phyloP scores from a whole-genome alignment of 2,113 vertebrate species.

The Rattus rattus region DNA sequence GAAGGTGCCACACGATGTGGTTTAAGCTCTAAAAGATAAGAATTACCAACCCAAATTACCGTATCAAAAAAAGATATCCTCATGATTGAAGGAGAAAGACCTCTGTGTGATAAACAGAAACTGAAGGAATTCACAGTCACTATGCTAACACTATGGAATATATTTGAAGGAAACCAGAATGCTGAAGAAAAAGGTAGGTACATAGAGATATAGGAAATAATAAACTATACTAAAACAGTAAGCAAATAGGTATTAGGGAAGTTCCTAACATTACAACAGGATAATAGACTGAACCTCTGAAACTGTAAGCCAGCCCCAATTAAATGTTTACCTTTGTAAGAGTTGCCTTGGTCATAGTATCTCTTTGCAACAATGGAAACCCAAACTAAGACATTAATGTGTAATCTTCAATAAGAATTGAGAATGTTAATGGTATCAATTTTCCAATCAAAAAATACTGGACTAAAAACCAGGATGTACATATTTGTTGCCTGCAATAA shows the following conservation, averaged over 20 bases:
- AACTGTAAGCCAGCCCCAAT: no score
- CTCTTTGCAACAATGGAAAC: no score
- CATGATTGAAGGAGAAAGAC: not conserved
- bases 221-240: not conserved
- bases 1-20: not conserved
- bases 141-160: not conserved
- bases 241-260: not conserved
- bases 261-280: not conserved
- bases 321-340: no score
- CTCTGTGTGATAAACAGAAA: not conserved
- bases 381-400: no score
- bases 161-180: not conserved
- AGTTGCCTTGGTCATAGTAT: no score
- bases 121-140: not conserved
- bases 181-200: not conserved
- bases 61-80: not conserved
- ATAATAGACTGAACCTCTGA: no score
- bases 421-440: not conserved
- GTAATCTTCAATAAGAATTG: not conserved
- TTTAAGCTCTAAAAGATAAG: not conserved
- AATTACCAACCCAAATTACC: not conserved
- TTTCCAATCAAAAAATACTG: not conserved
- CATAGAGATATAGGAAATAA: no score
- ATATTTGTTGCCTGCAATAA: not conserved
- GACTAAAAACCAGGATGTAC: not conserved